phyloP scores from a whole-genome alignment of 2,113 vertebrate species.

The Sphyrna mokarran region DNA sequence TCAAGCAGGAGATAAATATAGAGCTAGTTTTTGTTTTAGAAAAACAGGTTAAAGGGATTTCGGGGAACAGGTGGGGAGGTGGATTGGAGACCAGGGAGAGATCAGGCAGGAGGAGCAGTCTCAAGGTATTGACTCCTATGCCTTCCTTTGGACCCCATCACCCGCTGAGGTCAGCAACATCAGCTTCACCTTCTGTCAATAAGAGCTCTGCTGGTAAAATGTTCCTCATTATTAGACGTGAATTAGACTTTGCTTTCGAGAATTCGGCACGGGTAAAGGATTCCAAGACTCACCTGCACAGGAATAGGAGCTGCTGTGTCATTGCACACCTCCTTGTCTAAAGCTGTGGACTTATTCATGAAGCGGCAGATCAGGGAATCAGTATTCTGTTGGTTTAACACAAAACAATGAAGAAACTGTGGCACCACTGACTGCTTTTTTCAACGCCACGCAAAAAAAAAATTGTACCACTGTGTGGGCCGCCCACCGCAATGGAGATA shows the following conservation, averaged over 20 bases:
- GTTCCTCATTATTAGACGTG: not conserved
- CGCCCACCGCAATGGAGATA: not conserved
- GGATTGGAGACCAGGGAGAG: no score
- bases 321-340: not conserved
- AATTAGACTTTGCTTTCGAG: not conserved
- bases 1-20: no score
- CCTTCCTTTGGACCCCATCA: not conserved
- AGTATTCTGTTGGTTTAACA: not conserved
- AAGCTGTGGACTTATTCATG: not conserved
- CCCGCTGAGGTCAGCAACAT: not conserved
- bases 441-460: not conserved
- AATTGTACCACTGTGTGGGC: not conserved
- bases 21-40: no score
- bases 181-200: not conserved
- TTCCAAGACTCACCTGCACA: not conserved
- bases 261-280: not conserved
- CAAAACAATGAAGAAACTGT: not conserved
- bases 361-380: not conserved
- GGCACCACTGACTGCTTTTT: not conserved
- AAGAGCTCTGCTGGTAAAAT: no score
- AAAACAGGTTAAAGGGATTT: no score
- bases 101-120: no score
- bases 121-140: no score
- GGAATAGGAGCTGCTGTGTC: not conserved
- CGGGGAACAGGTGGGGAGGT: no score